Evolutionary conservation across 2,797 vertebrate genomes (phyloP).

Genomic region (Ptychobarbus kaznakovi): DNA sequence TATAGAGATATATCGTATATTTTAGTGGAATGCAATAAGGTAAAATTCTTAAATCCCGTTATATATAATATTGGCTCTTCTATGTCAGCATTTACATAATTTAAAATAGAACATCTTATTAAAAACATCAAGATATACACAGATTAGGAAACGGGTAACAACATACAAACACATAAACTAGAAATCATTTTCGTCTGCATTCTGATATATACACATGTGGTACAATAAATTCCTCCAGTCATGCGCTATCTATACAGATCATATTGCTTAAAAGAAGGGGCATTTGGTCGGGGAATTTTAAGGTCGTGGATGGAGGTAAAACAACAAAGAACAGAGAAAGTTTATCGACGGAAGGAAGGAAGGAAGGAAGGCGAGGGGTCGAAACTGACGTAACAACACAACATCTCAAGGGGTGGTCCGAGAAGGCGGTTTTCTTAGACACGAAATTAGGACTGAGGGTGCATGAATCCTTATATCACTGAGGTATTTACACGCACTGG

Average conservation of each 20-base stretch:
- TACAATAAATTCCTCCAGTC: conserved; percentile 98
- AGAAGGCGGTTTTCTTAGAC: conserved; percentile 68
- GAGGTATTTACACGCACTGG: conserved; percentile 99
- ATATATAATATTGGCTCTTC: conserved; percentile 86
- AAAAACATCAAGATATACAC: conserved; percentile 99
- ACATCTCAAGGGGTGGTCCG: conserved; percentile 62
- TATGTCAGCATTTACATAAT: conserved; percentile 99
- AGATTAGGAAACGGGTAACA: conserved; percentile 99
- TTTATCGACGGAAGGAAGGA: conserved; percentile 45
- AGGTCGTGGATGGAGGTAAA: conserved; percentile 74
- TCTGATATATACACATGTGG: conserved; percentile 98
- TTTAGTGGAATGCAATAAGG: conserved; percentile 93
- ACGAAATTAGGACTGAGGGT: conserved; percentile 76
- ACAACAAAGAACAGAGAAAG: conserved; percentile 73
- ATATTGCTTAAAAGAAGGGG: conserved; percentile 99
- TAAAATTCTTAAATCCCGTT: conserved; percentile 92
- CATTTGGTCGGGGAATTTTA: conserved; percentile 76
- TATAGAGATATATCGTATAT: conserved; percentile 63
- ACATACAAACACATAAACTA: conserved; percentile 99
- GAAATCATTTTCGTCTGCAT: conserved; percentile 96
- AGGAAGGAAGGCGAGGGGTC: conserved; percentile 4
- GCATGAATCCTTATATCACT: conserved; percentile 93
- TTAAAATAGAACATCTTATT: conserved; percentile 99
- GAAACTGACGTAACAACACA: conserved; percentile 67
- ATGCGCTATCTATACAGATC: conserved; percentile 99